Evolutionary conservation across 2,113 vertebrate genomes (phyloP).

Genomic region (Laticauda laticaudata): DNA sequence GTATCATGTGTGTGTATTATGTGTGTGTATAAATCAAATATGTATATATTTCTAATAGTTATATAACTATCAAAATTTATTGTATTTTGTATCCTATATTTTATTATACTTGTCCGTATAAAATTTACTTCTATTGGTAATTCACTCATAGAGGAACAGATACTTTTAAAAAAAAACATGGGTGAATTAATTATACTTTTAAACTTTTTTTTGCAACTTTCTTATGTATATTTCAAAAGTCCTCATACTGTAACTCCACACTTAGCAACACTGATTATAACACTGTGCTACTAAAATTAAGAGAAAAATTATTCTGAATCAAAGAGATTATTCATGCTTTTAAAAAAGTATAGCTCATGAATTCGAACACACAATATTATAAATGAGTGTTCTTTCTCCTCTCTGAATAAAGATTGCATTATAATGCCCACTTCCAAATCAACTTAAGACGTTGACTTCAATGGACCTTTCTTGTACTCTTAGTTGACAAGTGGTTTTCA

Average conservation of each 20-base stretch:
- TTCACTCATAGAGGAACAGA: neutral
- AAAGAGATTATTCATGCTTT: neutral
- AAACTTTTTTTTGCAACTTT: neutral
- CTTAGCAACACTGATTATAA: neutral
- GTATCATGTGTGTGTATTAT: no score
- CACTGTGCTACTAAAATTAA: neutral
- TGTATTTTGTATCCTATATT: neutral
- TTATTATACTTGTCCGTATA: neutral
- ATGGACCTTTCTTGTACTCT: neutral
- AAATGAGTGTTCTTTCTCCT: neutral
- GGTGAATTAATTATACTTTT: neutral
- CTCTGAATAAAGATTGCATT: neutral
- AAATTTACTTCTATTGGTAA: neutral
- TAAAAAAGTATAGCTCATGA: neutral
- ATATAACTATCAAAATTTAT: neutral
- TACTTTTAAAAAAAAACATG: neutral
- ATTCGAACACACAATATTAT: neutral
- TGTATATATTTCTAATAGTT: neutral
- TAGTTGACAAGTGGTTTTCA: neutral
- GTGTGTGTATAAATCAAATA: no score
- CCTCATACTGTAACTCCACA: neutral
- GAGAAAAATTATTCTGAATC: neutral
- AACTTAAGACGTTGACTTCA: conserved; percentile 3
- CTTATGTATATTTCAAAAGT: neutral
- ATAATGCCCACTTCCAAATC: neutral